Conservation (phyloP, 2,113 vertebrate species). For the Macquaria ambigua region DNA sequence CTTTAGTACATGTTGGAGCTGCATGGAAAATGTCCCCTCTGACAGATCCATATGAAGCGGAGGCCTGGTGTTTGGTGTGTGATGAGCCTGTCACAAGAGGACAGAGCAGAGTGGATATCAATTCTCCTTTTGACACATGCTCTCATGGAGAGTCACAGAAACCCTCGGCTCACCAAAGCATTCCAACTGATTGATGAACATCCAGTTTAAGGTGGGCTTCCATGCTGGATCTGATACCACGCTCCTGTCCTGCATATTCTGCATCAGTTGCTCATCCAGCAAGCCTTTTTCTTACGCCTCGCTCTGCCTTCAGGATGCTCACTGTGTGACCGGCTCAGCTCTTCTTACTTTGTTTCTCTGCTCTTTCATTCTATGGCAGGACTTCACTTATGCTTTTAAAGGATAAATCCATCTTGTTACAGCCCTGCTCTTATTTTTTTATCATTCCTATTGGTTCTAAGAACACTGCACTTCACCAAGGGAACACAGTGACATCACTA, state of each 20-base stretch:
- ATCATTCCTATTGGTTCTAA: too few species aligned
- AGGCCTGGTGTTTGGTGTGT: conserved; percentile 85
- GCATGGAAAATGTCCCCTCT: conserved; percentile 39
- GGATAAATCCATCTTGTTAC: too few species aligned
- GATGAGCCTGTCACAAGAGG: conserved; percentile 91
- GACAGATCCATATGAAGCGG: conserved; percentile 34
- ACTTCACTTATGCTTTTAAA: not conserved
- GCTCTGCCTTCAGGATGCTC: not conserved
- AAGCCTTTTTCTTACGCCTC: not conserved
- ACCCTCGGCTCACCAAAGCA: conserved; percentile 89
- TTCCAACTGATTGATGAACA: conserved; percentile 95
- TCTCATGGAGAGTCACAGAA: conserved; percentile 90
- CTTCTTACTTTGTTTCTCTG: not conserved
- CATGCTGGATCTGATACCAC: conserved; percentile 87
- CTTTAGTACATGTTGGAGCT: not conserved
- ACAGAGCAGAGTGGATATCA: conserved; percentile 90
- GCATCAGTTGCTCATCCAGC: not conserved
- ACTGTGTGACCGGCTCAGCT: not conserved
- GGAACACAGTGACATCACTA: too few species aligned
- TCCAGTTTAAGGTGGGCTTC: conserved; percentile 90
- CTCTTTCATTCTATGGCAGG: not conserved
- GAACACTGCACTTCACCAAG: too few species aligned
- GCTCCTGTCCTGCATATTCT: not conserved
- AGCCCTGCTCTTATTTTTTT: too few species aligned
- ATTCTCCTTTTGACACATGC: conserved; percentile 92